Conservation (phyloP, 2,888 invertebrate genomes). For the Drosophila atroscutellata region DNA sequence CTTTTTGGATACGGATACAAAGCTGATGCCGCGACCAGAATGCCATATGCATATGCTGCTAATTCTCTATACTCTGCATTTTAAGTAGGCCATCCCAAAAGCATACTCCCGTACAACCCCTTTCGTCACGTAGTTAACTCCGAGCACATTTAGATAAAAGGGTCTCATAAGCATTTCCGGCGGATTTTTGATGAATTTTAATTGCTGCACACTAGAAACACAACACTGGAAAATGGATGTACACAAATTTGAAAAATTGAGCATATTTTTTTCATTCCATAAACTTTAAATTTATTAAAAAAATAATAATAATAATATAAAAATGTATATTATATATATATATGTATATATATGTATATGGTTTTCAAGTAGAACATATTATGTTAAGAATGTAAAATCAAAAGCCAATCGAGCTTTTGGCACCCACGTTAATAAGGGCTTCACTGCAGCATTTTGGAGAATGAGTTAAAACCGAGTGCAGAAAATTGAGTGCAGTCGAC, state of each 20-base stretch:
- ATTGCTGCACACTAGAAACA: slow-evolving; percentile 19
- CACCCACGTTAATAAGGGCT: background rate
- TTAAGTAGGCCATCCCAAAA: slow-evolving; percentile 8
- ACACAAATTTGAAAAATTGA: background rate
- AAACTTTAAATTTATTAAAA: background rate
- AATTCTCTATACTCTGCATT: slow-evolving; percentile 24
- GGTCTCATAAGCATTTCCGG: slow-evolving; percentile 16
- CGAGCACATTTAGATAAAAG: background rate
- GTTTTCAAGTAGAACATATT: background rate
- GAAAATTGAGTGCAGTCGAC: slow-evolving; percentile 39
- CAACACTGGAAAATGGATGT: background rate
- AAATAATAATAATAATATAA: background rate
- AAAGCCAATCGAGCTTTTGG: background rate
- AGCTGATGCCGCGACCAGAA: background rate
- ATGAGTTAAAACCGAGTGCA: background rate
- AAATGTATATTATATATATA: no score
- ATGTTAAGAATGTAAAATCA: background rate
- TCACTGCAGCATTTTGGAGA: background rate
- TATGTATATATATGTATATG: background rate
- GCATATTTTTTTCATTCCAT: background rate
- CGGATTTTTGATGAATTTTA: slow-evolving; percentile 10
- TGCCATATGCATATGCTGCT: slow-evolving; percentile 12
- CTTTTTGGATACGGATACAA: background rate
- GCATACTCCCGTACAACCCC: background rate
- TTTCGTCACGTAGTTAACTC: background rate